These are phyloP conservation scores for Brenthis hecate DNA, from an alignment of 2,888 invertebrate species.

Conservation along the genomic window DNA sequence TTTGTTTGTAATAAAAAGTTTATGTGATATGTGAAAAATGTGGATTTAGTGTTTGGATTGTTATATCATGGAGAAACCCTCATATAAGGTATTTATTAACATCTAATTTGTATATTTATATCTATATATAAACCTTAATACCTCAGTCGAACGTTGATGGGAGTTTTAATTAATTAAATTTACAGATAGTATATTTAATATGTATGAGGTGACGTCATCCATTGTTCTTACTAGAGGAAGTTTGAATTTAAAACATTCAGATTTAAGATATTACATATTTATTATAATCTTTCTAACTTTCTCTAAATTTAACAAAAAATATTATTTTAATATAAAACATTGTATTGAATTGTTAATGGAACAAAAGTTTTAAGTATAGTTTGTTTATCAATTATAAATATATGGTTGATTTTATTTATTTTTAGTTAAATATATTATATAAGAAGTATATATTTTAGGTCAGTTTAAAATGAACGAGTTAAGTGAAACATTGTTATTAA, in stretches of 20 bases:
- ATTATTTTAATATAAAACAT: no score
- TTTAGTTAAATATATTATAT: background rate
- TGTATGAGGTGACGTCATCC: slow-evolving; percentile 60
- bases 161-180: background rate
- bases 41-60: slow-evolving; percentile 55
- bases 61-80: slow-evolving; percentile 71
- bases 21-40: slow-evolving; percentile 32
- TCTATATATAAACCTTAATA: slow-evolving; percentile 5
- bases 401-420: background rate
- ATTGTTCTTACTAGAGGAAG: slow-evolving; percentile 49
- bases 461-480: slow-evolving; percentile 13
- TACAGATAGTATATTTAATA: background rate
- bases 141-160: slow-evolving; percentile 20
- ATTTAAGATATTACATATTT: no score
- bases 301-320: no score
- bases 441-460: background rate
- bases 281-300: no score
- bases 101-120: slow-evolving; percentile 3
- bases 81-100: slow-evolving; percentile 62
- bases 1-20: background rate
- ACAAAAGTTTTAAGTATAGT: no score
- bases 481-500: slow-evolving; percentile 34
- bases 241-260: no score
- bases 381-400: no score
- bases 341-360: no score